Conservation (phyloP, 2,797 vertebrate species). For the Falco naumanni region DNA sequence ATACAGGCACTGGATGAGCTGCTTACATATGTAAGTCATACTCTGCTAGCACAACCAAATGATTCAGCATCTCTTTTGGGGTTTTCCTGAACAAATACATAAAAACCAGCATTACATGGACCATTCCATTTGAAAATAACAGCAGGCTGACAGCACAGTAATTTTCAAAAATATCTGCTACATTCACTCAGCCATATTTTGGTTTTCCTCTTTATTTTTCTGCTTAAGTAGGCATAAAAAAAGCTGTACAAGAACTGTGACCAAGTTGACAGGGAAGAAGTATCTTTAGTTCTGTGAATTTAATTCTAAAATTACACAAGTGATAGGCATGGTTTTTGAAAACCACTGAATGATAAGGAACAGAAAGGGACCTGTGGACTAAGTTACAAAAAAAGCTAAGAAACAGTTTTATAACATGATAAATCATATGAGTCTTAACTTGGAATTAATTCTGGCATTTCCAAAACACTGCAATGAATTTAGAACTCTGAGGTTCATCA, state of each 20-base stretch:
- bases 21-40: not conserved
- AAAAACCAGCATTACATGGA: not conserved
- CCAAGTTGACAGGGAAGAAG: not conserved
- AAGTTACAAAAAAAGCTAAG: not conserved
- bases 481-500: not conserved
- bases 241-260: not conserved
- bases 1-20: not conserved
- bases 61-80: not conserved
- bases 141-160: not conserved
- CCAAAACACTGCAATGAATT: not conserved
- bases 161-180: not conserved
- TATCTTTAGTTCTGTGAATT: not conserved
- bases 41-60: not conserved
- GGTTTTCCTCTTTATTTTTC: not conserved
- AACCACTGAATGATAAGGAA: not conserved
- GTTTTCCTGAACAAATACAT: not conserved
- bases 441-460: not conserved
- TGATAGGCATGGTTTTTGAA: not conserved
- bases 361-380: not conserved
- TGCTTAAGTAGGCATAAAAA: not conserved
- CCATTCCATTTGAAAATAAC: not conserved
- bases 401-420: not conserved
- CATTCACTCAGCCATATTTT: not conserved
- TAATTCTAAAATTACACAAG: slow-evolving; percentile 33
- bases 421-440: not conserved